These are phyloP conservation scores for Pseudorasbora parva DNA, from an alignment of 2,113 vertebrate species.

Conservation along the genomic window DNA sequence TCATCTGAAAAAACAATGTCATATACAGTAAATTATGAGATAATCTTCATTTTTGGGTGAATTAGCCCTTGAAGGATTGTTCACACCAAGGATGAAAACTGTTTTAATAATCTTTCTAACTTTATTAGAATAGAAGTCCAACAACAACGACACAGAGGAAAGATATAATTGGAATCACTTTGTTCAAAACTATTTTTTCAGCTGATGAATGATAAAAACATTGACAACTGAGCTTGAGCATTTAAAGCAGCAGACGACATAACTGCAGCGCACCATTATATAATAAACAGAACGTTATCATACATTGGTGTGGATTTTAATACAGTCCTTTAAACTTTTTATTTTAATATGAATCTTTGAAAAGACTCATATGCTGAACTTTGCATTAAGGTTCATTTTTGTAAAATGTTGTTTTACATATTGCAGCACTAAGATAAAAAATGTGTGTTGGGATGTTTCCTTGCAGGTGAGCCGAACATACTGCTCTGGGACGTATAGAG, in stretches of 20 bases:
- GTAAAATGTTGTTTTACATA: not conserved
- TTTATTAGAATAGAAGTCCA: not conserved
- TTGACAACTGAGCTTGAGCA: not conserved
- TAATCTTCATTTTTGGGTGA: too few relatives aligned
- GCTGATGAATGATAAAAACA: not conserved
- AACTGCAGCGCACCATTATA: not conserved
- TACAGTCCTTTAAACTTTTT: not conserved
- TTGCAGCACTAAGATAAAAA: not conserved
- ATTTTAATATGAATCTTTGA: not conserved
- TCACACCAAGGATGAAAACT: too few relatives aligned
- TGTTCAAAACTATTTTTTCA: not conserved
- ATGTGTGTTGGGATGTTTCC: not conserved
- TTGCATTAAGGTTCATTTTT: not conserved
- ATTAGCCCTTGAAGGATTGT: not conserved
- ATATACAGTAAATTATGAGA: too few relatives aligned
- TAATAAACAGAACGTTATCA: not conserved
- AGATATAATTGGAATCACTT: not conserved
- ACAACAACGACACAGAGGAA: not conserved
- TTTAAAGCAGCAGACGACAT: not conserved
- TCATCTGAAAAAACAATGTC: too few relatives aligned
- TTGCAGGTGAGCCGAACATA: conserved; percentile 91
- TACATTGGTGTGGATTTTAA: not conserved
- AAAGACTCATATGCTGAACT: not conserved
- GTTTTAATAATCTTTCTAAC: too few relatives aligned
- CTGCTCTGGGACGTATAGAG: conserved; percentile 95